Conservation (phyloP, 2,797 vertebrate genomes). For the Podarcis lilfordi region DNA sequence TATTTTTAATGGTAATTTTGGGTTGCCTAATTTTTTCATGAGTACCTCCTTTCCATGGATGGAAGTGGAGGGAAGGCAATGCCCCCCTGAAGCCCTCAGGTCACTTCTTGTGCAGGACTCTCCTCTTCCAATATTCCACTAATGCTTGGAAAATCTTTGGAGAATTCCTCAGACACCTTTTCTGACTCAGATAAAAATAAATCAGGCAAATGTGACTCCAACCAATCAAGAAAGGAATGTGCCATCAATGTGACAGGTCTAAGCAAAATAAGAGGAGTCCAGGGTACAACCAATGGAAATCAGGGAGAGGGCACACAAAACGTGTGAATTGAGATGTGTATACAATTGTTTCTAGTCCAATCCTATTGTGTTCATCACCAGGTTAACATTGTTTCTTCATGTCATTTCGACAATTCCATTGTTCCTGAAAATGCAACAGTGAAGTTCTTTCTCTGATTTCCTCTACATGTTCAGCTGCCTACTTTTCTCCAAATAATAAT, state of each 20-base stretch:
- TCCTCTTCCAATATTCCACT: not conserved
- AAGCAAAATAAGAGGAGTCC: not conserved
- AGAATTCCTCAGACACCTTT: not conserved
- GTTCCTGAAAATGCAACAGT: not conserved
- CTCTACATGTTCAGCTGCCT: not conserved
- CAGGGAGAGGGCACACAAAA: not conserved
- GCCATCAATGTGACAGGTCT: not conserved
- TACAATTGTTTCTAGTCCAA: not conserved
- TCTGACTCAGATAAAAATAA: not conserved
- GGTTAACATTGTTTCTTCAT: not conserved
- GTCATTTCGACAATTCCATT: not conserved
- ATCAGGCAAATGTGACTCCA: not conserved
- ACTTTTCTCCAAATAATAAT: not conserved
- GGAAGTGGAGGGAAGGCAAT: too few species aligned
- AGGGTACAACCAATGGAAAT: not conserved
- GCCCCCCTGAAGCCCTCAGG: too few species aligned
- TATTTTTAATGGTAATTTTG: not conserved
- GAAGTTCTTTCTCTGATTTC: not conserved
- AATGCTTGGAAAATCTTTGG: not conserved
- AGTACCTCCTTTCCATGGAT: too few species aligned
- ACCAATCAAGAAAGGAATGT: not conserved
- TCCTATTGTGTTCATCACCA: not conserved
- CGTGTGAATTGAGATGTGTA: not conserved
- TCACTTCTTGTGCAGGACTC: too few species aligned
- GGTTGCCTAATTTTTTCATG: not conserved